Percentiles rank a stretch among this genome's conserved stretches.
These are phyloP conservation scores for Tupiocoris notatus DNA, from an alignment of 2,888 invertebrate genomes.

Conservation along the genomic window DNA sequence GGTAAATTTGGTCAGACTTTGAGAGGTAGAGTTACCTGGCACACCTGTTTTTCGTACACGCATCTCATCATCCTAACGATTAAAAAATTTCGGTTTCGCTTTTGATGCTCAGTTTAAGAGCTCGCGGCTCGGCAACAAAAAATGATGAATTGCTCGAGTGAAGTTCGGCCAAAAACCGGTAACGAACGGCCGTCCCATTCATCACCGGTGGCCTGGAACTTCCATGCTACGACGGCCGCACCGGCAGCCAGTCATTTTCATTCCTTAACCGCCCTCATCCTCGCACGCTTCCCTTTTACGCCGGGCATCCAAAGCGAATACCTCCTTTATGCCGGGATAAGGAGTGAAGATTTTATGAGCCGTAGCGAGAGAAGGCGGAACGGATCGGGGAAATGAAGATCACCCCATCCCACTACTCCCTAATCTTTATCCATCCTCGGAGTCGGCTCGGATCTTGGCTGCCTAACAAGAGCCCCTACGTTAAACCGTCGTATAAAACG, in stretches of 20 bases:
- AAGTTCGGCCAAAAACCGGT: neutral
- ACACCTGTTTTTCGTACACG: no score
- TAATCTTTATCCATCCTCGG: no score
- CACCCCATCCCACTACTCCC: neutral
- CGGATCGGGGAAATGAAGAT: neutral
- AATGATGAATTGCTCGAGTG: neutral
- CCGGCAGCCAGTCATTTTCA: neutral
- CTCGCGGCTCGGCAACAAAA: neutral
- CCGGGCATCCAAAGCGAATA: neutral
- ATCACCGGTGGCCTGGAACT: neutral
- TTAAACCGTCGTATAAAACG: neutral
- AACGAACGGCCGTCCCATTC: neutral
- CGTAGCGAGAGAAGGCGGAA: neutral
- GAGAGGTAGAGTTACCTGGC: no score
- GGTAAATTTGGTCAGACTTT: no score
- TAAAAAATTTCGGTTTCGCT: no score
- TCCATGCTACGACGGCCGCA: neutral
- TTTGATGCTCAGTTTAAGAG: no score
- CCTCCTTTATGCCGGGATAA: neutral
- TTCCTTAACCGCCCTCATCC: neutral
- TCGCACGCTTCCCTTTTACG: neutral
- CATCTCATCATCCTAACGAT: no score
- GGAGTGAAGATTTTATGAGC: neutral
- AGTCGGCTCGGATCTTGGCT: neutral
- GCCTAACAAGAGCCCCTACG: neutral